Evolutionary conservation across 2,888 invertebrate genomes (phyloP), one percentile per base, ranked within the genome.

Genomic region (Clitarchus hookeri): DNA sequence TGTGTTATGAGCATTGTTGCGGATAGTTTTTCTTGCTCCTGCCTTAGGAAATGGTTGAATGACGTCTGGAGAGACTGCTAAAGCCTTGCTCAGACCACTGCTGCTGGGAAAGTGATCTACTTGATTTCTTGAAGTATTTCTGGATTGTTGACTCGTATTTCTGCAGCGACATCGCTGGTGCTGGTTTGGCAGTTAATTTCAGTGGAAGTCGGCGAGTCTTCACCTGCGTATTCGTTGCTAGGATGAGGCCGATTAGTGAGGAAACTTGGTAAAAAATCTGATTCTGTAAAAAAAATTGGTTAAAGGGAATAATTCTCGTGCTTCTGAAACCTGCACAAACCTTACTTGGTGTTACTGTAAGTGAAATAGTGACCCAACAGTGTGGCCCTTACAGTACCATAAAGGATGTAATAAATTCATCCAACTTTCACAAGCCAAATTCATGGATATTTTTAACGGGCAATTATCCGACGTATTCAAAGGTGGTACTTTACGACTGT

Each of bases 241-340:
- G 53, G 53, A 53, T 53, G 53, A 53, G 19, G 19, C 79, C 36
- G 36, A 36, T 36, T 4, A 4, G 36, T 36, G 1, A 36, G 2
- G 36, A 36, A 36, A 36, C 36, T 79, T 23, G 86, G 83, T 27
- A 83, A 83, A 78, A 86, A 87, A 83, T 87, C 85, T 27, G 83
- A 54, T 36, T 88, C 87, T 12, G 85, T 44, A 86, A 89, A 89
- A 19, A 89, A 87, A 65, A 89, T 84, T 44, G 23, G 87, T 89
- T 89, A 25, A 88, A 88, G 12, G 89, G 89, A 54, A 78, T 87
- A 53, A 89, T 89, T n/a, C 89, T 88, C 12, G 88, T 87, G 12
- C 84, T 80, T 44, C 83, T n/a, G 85, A 89, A 89, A 1, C 88
- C 89, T 44, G 87, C 79, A 78, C 80, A 44, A 44, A 89, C 88